Evolutionary conservation across 2,888 invertebrate genomes (phyloP).

Genomic region (Pseudoips prasinana): DNA sequence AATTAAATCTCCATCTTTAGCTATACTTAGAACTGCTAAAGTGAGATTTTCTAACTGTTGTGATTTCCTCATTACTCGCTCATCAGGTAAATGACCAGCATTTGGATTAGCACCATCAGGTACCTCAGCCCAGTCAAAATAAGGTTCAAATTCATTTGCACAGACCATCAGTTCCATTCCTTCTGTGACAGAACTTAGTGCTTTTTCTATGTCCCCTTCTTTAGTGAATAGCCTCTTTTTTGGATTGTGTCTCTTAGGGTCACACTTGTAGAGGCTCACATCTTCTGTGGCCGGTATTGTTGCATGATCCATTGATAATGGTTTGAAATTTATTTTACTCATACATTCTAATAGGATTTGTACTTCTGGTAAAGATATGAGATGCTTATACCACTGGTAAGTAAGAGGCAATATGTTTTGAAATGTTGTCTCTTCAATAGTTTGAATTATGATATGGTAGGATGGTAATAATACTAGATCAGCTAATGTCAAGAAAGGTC

Average conservation of each 20-base stretch:
- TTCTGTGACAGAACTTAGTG: conserved; percentile 66
- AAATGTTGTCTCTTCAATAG: conserved; percentile 54
- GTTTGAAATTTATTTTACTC: conserved; percentile 25
- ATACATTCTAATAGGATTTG: conserved; percentile 31
- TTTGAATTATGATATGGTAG: conserved; percentile 82
- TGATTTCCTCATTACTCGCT: conserved; percentile 88
- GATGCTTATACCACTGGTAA: conserved; percentile 82
- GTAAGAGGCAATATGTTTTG: conserved; percentile 82
- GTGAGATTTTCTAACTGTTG: conserved; percentile 93
- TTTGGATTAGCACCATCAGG: conserved; percentile 89
- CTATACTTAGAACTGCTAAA: conserved; percentile 87
- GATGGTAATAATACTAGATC: conserved; percentile 91
- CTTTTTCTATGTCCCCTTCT: conserved; percentile 87
- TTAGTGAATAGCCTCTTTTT: conserved; percentile 88
- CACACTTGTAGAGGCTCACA: conserved; percentile 89
- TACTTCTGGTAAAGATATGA: conserved; percentile 43
- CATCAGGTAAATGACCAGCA: conserved; percentile 89
- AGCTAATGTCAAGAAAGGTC: conserved; percentile 90
- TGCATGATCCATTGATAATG: conserved; percentile 33
- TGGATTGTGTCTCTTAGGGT: conserved; percentile 89
- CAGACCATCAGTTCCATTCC: conserved; percentile 65
- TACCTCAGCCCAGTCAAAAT: conserved; percentile 86
- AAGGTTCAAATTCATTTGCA: conserved; percentile 42
- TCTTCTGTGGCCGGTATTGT: conserved; percentile 75
- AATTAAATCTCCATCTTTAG: conserved; percentile 85